Evolutionary conservation across 2,888 invertebrate genomes (phyloP), one percentile per base, ranked within the genome.

Genomic region (Cephonodes hylas): DNA sequence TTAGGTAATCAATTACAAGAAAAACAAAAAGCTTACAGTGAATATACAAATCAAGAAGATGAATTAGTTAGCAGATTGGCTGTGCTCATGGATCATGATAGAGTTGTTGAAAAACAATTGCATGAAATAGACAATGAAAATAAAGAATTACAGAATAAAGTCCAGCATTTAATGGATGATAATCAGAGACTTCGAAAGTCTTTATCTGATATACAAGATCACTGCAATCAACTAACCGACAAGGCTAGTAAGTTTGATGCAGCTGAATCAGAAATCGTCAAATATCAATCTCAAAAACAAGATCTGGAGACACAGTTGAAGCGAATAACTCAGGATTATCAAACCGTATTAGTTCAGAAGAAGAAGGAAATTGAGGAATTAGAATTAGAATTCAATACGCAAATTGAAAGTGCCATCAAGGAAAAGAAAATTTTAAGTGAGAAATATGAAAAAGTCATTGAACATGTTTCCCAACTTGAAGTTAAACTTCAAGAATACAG

Each of bases 21-120:
- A 75, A 94, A 94, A 67, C 93, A 93, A 63, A 93, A 93, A 64
- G 91, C 93, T 65, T 93, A 93, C 62, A 89, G 90, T 65, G 95
- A 95, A 74, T 94, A 94, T 69, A 88, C 93, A 15, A 89, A 93
- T 68, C 93, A 94, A 65, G 95, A 95, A 83, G 94, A 95, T 71
- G 93, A 95, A 67, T 81, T 96, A 60, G 93, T 94, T 3, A 90
- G 93, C 68, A 94, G 95, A 60, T 87, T 96, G 59, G 93, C 93
- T 5, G 93, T 93, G 68, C 85, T 96, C 1, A 93, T 93, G 61
- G 93, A 94, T 25, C 94, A 94, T 61, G 95, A 96, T 68, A 94
- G 95, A 73, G 90, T 93, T 10, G 91, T 95, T 23, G 93, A 93
- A 60, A 94, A 94, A 70, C 86, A 96, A 63, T 78, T 96, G n/a